Evolutionary conservation across 1,140 invertebrate genomes (phyloP).

Genomic region (honey bee (Apis mellifera)): DNA sequence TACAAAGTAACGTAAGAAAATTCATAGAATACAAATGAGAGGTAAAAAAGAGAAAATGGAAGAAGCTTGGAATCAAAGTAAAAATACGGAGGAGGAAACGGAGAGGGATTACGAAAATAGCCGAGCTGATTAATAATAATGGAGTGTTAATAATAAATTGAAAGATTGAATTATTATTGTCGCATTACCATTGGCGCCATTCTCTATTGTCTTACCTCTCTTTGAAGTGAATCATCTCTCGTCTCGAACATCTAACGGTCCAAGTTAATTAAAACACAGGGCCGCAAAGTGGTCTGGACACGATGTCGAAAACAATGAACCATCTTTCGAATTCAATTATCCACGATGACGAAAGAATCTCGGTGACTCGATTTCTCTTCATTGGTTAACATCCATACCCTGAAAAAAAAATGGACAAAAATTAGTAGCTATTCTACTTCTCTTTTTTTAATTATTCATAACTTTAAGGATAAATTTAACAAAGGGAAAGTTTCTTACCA

Average conservation of each 20-base stretch:
- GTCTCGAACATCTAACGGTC: neutral
- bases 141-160: neutral
- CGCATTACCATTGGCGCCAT: neutral
- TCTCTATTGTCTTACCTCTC: neutral
- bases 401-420: too few species aligned
- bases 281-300: slow-evolving; percentile 2
- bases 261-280: slow-evolving; percentile 35
- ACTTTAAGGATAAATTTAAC: too few species aligned
- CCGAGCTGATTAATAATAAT: neutral
- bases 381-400: neutral
- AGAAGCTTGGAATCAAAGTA: too few species aligned
- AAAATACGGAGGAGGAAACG: neutral
- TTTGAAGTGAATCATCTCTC: slow-evolving; percentile 3
- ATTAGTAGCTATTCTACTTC: too few species aligned
- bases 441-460: too few species aligned
- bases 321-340: neutral
- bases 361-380: neutral
- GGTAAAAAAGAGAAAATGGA: too few species aligned
- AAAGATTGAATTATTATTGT: neutral
- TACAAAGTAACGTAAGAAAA: too few species aligned
- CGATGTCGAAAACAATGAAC: neutral
- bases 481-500: too few species aligned
- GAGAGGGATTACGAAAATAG: too few species aligned
- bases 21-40: too few species aligned
- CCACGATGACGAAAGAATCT: slow-evolving; percentile 2